phyloP scores from a whole-genome alignment of 2,113 vertebrate species.

The Hydropotes inermis region DNA sequence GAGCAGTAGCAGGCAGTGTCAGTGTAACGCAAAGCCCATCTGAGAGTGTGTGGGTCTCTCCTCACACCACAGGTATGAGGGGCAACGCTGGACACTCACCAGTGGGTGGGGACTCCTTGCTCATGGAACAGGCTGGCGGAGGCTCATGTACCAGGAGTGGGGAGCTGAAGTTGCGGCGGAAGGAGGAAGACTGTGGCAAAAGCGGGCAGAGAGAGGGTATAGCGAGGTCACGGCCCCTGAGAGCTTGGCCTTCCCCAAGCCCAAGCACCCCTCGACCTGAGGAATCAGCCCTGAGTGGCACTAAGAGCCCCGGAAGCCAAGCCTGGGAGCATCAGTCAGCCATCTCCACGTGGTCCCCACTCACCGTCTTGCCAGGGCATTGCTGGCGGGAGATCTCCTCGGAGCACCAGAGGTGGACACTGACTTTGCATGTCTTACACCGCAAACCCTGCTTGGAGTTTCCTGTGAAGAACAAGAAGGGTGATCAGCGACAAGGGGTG shows the following conservation, averaged over 20 bases:
- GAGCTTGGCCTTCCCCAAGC: background rate
- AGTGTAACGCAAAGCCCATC: background rate
- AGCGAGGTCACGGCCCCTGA: background rate
- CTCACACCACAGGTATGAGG: background rate
- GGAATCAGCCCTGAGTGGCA: background rate
- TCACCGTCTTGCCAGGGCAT: slow-evolving; percentile 88
- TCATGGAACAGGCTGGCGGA: slow-evolving; percentile 77
- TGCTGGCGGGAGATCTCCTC: slow-evolving; percentile 90
- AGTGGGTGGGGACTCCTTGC: slow-evolving; percentile 83
- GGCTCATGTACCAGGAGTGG: slow-evolving; percentile 87
- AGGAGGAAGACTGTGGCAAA: slow-evolving; percentile 85
- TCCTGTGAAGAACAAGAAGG: slow-evolving; percentile 76
- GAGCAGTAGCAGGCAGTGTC: background rate
- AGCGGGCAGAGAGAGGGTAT: background rate
- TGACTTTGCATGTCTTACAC: slow-evolving; percentile 92
- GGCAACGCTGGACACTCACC: slow-evolving; percentile 59
- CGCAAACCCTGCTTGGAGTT: slow-evolving; percentile 94
- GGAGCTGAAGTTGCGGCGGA: slow-evolving; percentile 93
- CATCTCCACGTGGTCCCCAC: background rate
- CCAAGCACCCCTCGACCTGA: background rate
- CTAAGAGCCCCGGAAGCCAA: background rate
- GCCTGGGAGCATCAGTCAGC: background rate
- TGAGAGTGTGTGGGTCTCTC: background rate
- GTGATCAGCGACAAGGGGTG: background rate
- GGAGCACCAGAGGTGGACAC: slow-evolving; percentile 93